These are phyloP conservation scores for Sphaerodactylus townsendi DNA, from an alignment of 2,113 vertebrate genomes.

Conservation along the genomic window DNA sequence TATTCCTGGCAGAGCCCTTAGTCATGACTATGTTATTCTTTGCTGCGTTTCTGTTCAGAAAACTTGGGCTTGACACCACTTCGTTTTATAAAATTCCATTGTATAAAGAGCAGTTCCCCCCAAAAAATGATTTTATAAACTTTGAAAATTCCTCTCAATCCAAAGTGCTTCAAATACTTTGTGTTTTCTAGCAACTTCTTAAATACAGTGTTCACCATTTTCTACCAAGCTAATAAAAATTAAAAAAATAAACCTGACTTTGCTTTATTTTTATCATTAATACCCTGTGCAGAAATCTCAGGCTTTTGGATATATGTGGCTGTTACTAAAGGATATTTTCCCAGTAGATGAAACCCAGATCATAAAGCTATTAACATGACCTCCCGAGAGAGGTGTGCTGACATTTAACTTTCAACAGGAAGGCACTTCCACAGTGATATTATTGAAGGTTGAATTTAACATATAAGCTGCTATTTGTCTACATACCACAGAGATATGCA, in stretches of 20 bases:
- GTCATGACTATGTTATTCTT: background rate
- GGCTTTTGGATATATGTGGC: background rate
- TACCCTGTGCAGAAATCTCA: background rate
- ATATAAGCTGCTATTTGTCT: background rate
- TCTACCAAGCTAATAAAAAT: background rate
- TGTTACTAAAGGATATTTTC: background rate
- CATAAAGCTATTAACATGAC: slow-evolving; percentile 15
- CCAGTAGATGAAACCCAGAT: slow-evolving; percentile 11
- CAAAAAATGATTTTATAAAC: background rate
- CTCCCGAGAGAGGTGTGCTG: slow-evolving; percentile 26
- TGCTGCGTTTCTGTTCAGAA: background rate
- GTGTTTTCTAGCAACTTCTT: background rate
- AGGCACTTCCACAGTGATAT: background rate
- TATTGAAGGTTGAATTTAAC: slow-evolving; percentile 38
- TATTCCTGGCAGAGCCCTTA: background rate
- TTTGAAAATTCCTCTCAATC: background rate
- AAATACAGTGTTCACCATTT: background rate
- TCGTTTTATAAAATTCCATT: background rate
- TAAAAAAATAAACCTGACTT: slow-evolving; percentile 5
- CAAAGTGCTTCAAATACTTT: background rate
- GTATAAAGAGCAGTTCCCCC: background rate
- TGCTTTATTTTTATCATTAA: too few species aligned
- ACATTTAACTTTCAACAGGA: slow-evolving; percentile 37
- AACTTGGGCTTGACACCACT: background rate
- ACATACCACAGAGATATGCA: slow-evolving; percentile 8